Evolutionary conservation across 2,888 invertebrate genomes (phyloP).

Genomic region (Idaea aversata): DNA sequence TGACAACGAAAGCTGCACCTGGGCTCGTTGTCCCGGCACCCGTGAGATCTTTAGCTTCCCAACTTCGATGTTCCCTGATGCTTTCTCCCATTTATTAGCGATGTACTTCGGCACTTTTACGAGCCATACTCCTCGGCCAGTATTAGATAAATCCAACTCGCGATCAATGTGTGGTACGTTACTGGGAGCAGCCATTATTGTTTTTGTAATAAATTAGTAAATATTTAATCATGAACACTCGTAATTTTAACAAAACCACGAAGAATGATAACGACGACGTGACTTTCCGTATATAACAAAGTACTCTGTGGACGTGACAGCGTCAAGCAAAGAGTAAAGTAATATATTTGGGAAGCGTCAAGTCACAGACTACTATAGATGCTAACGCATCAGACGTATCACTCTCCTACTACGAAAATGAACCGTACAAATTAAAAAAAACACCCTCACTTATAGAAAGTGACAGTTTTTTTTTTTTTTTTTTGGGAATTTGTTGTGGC

Average conservation of each 20-base stretch:
- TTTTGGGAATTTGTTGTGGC: too few relatives aligned
- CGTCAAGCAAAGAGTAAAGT: too few relatives aligned
- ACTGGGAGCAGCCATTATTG: constrained; percentile 42
- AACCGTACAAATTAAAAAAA: too few relatives aligned
- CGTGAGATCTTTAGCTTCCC: constrained; percentile 94
- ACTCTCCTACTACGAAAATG: too few relatives aligned
- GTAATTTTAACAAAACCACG: background rate
- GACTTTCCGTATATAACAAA: too few relatives aligned
- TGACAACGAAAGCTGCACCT: constrained; percentile 92
- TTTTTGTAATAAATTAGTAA: background rate
- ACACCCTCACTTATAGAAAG: too few relatives aligned
- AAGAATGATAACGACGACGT: background rate
- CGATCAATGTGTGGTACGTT: constrained; percentile 83
- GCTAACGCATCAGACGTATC: too few relatives aligned
- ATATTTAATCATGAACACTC: background rate
- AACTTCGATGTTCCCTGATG: constrained; percentile 94
- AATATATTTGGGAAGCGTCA: too few relatives aligned
- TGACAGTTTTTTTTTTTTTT: too few relatives aligned
- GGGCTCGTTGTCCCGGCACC: constrained; percentile 89
- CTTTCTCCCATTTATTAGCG: constrained; percentile 96
- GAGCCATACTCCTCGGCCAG: constrained; percentile 96
- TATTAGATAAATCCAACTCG: constrained; percentile 93
- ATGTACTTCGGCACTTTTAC: constrained; percentile 98
- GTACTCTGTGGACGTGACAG: too few relatives aligned
- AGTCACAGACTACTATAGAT: too few relatives aligned